phyloP scores from a whole-genome alignment of 2,888 invertebrate genomes.

The Polylopha cassiicola region DNA sequence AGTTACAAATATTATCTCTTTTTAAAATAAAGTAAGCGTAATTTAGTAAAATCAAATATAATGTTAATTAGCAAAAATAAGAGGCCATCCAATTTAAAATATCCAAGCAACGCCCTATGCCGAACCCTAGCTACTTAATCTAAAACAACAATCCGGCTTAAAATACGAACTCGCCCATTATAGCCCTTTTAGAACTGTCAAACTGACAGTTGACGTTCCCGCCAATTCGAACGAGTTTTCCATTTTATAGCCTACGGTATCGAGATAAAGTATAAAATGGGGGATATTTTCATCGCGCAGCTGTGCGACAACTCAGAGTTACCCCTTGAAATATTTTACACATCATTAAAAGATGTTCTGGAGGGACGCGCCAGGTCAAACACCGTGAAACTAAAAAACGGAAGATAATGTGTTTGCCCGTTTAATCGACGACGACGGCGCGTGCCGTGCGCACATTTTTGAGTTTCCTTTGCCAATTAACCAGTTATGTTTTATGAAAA shows the following conservation, averaged over 20 bases:
- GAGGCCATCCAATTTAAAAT: conserved; percentile 24
- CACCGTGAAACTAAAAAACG: conserved; percentile 63
- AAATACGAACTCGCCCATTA: conserved; percentile 58
- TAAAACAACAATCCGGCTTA: conserved; percentile 58
- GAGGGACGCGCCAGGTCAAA: conserved; percentile 48
- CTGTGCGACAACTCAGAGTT: conserved; percentile 22
- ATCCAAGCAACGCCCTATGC: conserved; percentile 20
- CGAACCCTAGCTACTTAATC: conserved; percentile 28
- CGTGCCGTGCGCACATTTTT: conserved; percentile 17
- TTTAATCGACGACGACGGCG: conserved; percentile 21
- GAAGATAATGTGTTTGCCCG: conserved; percentile 49
- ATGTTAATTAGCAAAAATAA: conserved; percentile 14
- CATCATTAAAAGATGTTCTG: conserved; percentile 53
- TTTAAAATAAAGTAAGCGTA: too few species aligned
- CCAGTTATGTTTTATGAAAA: too few species aligned
- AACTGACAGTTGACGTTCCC: conserved; percentile 60
- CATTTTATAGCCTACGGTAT: conserved; percentile 6
- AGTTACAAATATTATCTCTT: too few species aligned
- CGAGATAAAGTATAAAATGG: conserved; percentile 16
- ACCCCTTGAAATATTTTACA: conserved; percentile 52
- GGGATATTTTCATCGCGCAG: conserved; percentile 7
- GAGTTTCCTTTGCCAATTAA: conserved; percentile 6
- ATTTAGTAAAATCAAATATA: too few species aligned
- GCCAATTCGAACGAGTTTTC: conserved; percentile 28
- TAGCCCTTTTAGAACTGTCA: conserved; percentile 56